phyloP scores from a whole-genome alignment of 2,113 vertebrate genomes.

The Apteryx mantelli region DNA sequence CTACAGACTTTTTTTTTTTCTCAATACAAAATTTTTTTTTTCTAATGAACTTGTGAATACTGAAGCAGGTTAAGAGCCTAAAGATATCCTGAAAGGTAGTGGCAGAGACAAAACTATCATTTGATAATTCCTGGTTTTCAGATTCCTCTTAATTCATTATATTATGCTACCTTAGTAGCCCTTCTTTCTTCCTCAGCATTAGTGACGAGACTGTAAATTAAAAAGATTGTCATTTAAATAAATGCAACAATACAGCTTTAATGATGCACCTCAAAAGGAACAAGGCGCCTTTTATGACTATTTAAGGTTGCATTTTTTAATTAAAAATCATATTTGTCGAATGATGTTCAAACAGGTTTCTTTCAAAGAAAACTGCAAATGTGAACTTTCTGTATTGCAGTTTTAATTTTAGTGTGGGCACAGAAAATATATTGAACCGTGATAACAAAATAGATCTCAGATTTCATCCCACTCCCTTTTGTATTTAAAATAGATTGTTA shows the following conservation, averaged over 20 bases:
- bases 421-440: background rate
- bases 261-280: background rate
- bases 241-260: constrained; percentile 38
- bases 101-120: background rate
- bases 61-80: background rate
- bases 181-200: background rate
- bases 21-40: background rate
- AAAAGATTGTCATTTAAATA: background rate
- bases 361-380: constrained; percentile 49
- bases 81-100: background rate
- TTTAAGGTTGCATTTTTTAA: background rate
- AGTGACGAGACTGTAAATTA: background rate
- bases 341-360: constrained; percentile 28
- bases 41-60: background rate
- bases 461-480: background rate
- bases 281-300: background rate
- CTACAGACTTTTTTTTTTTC: background rate
- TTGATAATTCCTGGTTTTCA: background rate
- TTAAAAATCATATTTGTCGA: background rate
- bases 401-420: background rate
- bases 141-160: background rate
- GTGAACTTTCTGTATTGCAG: background rate
- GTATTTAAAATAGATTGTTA: background rate
- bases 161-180: background rate
- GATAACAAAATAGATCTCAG: background rate